Conservation (phyloP, 2,113 vertebrate genomes). For the Excalfactoria chinensis region DNA sequence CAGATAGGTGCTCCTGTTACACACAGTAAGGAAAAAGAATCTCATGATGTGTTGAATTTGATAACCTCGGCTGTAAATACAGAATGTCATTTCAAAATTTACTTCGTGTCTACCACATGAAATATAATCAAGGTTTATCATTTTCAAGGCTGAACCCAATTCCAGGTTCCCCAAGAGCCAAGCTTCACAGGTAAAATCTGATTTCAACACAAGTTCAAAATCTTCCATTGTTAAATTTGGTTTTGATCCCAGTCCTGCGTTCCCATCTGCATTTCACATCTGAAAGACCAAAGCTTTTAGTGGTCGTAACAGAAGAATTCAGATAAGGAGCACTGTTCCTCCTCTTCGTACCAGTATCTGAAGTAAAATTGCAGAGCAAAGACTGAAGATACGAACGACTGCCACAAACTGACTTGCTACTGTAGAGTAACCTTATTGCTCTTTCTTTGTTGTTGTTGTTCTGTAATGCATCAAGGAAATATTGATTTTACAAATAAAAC, state of each 20-base stretch:
- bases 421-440: neutral
- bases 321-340: neutral
- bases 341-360: neutral
- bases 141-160: conserved; percentile 23
- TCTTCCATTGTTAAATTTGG: conserved; percentile 21
- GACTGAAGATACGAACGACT: neutral
- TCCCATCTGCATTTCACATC: conserved; percentile 1
- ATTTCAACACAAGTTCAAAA: conserved; percentile 36
- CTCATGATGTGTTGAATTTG: conserved; percentile 5
- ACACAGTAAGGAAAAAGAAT: conserved; percentile 14
- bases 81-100: conserved; percentile 34
- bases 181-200: conserved; percentile 33
- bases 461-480: neutral
- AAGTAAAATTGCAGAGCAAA: neutral
- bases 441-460: neutral
- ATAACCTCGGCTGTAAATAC: conserved; percentile 33
- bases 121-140: conserved; percentile 38
- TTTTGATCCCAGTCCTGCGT: conserved; percentile 3
- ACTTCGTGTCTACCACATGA: neutral
- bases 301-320: neutral
- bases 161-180: conserved; percentile 38
- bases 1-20: neutral
- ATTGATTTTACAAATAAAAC: neutral
- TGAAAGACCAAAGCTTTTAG: conserved; percentile 20
- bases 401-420: neutral